Base-by-base conservation (phyloP, 2,113 vertebrate species). In the Halichoerus grypus region DNA sequence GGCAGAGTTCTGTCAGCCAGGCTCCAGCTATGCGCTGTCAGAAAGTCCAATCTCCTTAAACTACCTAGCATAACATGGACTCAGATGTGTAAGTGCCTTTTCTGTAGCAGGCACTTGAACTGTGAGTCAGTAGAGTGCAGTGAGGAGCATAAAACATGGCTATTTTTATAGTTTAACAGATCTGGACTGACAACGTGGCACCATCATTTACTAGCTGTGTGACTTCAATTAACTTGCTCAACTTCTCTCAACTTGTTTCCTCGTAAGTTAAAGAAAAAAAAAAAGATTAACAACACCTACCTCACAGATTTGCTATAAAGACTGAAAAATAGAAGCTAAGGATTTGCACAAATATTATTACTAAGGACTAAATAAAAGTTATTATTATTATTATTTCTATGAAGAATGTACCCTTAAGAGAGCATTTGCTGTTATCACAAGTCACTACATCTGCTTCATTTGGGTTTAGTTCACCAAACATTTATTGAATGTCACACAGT, bases 381-480 rank as follows among this genome's bases (percentile, higher is more conserved):
- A 63, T 72, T 76, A 28, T 74, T 67, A 33, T 81, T 13, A 83
- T 63, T 84, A 33, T 65, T 67, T 79, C 83, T 79, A 33, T n/a
- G 59, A 87, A 67, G 59, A 79, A 87, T n/a, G 28, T 51, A 67
- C 19, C 5, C n/a, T 86, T 77, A 77, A 77, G 49, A 61, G 69
- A 87, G 26, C 39, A 74, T 74, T 51, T 83, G 14, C 59, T 65
- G 19, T 72, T 81, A 46, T 19, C 71, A 57, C 49, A 92, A 86
- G 63, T 49, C 31, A 88, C 46, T 65, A 88, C 74, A 81, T 69
- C 61, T 86, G 24, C 42, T 92, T 92, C 28, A 31, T 67, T 55
- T 88, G 59, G 71, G 74, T 96, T 86, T 82, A 55, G 36, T 93
- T 88, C 91, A 82, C 9, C 65, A 82, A 72, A 63, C 46, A 88